Base-by-base conservation (phyloP, 2,888 invertebrate genomes). In the Mesoligia furuncula region DNA sequence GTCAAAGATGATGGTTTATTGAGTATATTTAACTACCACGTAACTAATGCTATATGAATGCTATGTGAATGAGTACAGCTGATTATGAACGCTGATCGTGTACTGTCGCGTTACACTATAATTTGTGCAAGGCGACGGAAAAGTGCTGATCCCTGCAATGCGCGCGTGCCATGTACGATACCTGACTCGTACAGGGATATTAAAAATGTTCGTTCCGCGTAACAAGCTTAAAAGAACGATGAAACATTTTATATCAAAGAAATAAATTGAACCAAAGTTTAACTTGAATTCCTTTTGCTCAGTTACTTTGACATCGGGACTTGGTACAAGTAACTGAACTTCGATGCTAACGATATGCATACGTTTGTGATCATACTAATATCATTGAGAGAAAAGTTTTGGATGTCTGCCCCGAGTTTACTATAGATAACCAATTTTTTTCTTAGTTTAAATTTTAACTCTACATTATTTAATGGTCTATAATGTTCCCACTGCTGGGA, bases 221-320 rank as follows among this genome's bases (percentile, higher is more conserved):
- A 86, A 83, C 70, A 75, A 84, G 75, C 64, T 67, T 75, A 57
- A 11, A 65, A 61, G 67, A 83, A 71, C 42, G 59, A 57, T 73
- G 64, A 75, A 86, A 84, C 17, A 75, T 78, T 84, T 79, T 73
- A 75, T 79, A 75, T 79, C 83, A 86, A 84, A 83, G 72, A 86
- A 78, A 86, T 78, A 78, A 70, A 83, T 84, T 75, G 57, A 74
- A 39, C 45, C 39, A 15, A 77, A 85, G 70, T 71, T 82, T 42
- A 42, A 66, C 69, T 73, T 69, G 72, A 68, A 64, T 83, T 75
- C 27, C 36, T 73, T 75, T 72, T 61, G 6, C 62, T 57, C 36
- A 61, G 72, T 75, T 81, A 59, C 81, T 81, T 81, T 85, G 71
- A 70, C 39, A 74, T 59, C 42, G 70, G 20, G 15, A 74, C 42